Conservation (phyloP, 2,113 vertebrate genomes). For the Laterallus jamaicensis region DNA sequence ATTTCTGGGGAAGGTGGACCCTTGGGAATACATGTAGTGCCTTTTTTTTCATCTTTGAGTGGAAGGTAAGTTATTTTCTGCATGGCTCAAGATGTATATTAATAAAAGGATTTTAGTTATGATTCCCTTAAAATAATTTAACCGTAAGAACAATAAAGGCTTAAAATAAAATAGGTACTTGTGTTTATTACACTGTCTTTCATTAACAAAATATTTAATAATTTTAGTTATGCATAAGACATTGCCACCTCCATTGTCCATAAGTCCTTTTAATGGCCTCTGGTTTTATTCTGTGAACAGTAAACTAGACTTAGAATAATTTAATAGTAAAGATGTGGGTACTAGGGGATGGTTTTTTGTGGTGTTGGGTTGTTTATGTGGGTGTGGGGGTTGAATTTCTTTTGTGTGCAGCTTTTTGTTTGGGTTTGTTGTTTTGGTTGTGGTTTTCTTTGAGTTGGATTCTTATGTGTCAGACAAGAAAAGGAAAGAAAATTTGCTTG, state of each 20-base stretch:
- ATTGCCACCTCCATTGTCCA: background rate
- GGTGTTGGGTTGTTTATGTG: background rate
- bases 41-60: slow-evolving; percentile 94
- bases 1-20: slow-evolving; percentile 92
- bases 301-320: background rate
- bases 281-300: background rate
- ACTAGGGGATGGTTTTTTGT: background rate
- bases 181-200: background rate
- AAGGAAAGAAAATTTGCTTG: background rate
- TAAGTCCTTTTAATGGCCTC: background rate
- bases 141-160: background rate
- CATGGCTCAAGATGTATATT: background rate
- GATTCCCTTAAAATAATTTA: background rate
- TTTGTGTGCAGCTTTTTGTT: background rate
- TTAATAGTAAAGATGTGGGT: background rate
- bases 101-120: background rate
- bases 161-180: background rate
- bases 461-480: background rate
- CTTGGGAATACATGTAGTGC: slow-evolving; percentile 94
- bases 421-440: background rate
- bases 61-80: slow-evolving; percentile 86
- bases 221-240: background rate
- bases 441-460: background rate
- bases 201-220: background rate
- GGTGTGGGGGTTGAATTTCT: background rate